Evolutionary conservation across 2,888 invertebrate genomes (phyloP).

Genomic region (Pyrocoelia pectoralis): DNA sequence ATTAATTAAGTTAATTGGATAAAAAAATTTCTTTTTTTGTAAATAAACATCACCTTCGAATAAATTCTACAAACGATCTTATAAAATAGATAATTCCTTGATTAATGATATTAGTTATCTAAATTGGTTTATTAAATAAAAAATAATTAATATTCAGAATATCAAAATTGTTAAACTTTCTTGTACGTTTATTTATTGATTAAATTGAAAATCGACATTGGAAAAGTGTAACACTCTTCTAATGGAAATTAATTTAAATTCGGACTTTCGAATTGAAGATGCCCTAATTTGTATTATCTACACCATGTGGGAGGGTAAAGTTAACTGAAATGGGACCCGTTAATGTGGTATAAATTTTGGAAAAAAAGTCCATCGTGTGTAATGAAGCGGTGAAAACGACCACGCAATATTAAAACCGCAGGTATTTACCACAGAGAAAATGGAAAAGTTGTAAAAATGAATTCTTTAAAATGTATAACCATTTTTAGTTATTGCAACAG

Average conservation of each 20-base stretch:
- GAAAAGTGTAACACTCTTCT: neutral
- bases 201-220: neutral
- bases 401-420: slow-evolving; percentile 41
- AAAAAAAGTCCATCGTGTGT: slow-evolving; percentile 35
- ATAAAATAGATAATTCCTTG: neutral
- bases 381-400: slow-evolving; percentile 40
- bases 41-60: slow-evolving; percentile 1
- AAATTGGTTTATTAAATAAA: neutral
- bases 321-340: slow-evolving; percentile 16
- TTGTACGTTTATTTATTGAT: neutral
- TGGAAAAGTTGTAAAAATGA: slow-evolving; percentile 19
- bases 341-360: slow-evolving; percentile 19
- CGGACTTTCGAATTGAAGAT: too few species aligned
- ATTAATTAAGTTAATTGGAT: slow-evolving; percentile 2
- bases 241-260: neutral
- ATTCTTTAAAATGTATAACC: neutral
- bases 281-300: too few species aligned
- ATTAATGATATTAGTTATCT: neutral
- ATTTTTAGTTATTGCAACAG: neutral
- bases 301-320: too few species aligned
- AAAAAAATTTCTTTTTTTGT: neutral
- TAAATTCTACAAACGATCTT: neutral
- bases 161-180: neutral
- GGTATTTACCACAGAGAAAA: slow-evolving; percentile 33
- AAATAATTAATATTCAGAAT: neutral